Evolutionary conservation across 2,113 vertebrate species (phyloP).

Genomic region (Chrysemys picta): DNA sequence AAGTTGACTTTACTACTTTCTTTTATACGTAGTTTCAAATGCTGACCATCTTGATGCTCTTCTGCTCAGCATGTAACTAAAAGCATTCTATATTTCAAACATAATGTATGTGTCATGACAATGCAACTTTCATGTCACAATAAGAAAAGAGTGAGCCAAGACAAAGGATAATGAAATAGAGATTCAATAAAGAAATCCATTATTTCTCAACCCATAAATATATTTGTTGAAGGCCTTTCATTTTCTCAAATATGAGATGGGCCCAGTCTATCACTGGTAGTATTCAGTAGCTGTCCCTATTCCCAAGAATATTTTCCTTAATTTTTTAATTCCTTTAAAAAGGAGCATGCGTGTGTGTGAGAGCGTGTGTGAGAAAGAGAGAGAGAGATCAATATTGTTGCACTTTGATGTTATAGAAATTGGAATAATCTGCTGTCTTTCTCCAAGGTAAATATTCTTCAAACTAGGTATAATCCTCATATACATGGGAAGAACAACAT

Average conservation of each 20-base stretch:
- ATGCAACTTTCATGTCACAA: not conserved
- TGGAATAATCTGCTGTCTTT: not conserved
- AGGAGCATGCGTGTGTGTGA: not conserved
- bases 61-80: not conserved
- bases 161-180: slow-evolving; percentile 3
- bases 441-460: not conserved
- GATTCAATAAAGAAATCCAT: slow-evolving; percentile 2
- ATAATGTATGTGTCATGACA: not conserved
- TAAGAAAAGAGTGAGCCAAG: not conserved
- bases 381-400: not conserved
- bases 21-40: not conserved
- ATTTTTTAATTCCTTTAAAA: no score
- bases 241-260: not conserved
- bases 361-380: not conserved
- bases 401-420: not conserved
- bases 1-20: not conserved
- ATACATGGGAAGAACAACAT: not conserved
- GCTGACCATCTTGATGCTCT: not conserved
- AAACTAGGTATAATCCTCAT: not conserved
- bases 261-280: not conserved
- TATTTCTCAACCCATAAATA: not conserved
- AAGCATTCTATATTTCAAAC: slow-evolving; percentile 13
- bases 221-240: not conserved
- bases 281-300: not conserved
- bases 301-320: not conserved